Evolutionary conservation across 1,140 invertebrate genomes (phyloP), one percentile per base, ranked within the genome.

Genomic region (Drosophila busckii): DNA sequence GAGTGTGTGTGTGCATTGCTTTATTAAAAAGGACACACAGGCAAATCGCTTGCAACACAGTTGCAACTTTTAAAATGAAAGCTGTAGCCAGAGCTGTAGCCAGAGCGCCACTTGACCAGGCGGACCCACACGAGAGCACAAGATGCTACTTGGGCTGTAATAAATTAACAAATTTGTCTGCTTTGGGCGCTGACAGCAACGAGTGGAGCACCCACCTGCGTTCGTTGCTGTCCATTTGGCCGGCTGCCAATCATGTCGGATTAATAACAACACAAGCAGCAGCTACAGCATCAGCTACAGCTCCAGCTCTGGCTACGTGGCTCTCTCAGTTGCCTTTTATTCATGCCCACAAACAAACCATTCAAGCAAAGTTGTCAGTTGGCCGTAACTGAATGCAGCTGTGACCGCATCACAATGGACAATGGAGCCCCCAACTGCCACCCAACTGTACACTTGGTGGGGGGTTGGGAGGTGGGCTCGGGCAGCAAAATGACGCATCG

Each of bases 81-180:
- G 68, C 68, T 67, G 46, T 69, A n/a, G n/a, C n/a, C n/a, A n/a
- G n/a, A n/a, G n/a, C n/a, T n/a, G n/a, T n/a, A n/a, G 52, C 60
- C 66, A 48, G 58, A 53, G 45, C 58, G 35, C 37, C 62, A 78
- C 66, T 80, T 80, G 68, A 80, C 75, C 73, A 80, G 61, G 59
- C 46, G 28, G 48, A 46, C 52, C 40, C 49, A 54, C 70, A 40
- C 35, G 42, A 53, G 34, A 35, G 35, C 28, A 32, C n/a, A 37
- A 13, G 62, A 49, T 76, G 46, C 58, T 76, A 64, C 63, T 69
- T 48, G 60, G 64, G 75, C 68, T n/a, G 70, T 82, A 82, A 82
- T 82, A 82, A 82, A 82, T 82, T 82, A 82, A 82, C 75, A 82
- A 82, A 82, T 82, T 82, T 82, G 75, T 70, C 75, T 70, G 54